These are phyloP conservation scores for Tipula confusa DNA, from an alignment of 2,888 invertebrate genomes.

Conservation along the genomic window DNA sequence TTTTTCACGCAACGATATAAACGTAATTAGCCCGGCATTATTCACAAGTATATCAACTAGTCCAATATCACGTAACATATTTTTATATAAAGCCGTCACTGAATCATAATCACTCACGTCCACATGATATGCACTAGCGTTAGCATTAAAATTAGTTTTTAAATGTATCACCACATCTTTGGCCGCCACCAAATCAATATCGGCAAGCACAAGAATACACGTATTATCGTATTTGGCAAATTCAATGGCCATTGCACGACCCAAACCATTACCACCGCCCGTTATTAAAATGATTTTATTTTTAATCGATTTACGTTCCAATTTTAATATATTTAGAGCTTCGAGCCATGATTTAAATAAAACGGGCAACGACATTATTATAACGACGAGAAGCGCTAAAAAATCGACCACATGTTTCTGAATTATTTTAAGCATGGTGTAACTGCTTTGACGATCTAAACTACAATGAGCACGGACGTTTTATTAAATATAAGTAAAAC, in stretches of 20 bases:
- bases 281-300: neutral
- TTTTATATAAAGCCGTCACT: constrained; percentile 30
- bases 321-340: neutral
- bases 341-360: neutral
- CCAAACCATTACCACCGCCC: constrained; percentile 42
- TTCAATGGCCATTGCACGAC: constrained; percentile 39
- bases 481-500: no score
- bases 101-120: constrained; percentile 34
- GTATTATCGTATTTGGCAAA: constrained; percentile 38
- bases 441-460: neutral
- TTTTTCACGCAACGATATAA: constrained; percentile 46
- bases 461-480: no score
- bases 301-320: neutral
- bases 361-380: neutral
- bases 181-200: constrained; percentile 34
- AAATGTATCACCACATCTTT: constrained; percentile 32
- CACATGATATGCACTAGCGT: neutral
- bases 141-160: constrained; percentile 33
- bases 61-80: constrained; percentile 40
- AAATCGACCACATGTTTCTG: neutral
- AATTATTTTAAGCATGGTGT: neutral
- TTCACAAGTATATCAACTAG: constrained; percentile 51
- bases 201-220: constrained; percentile 36
- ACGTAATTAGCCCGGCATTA: constrained; percentile 51
- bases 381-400: neutral